These are phyloP conservation scores for Tenodera sinensis DNA, from an alignment of 2,888 invertebrate species.

Conservation along the genomic window DNA sequence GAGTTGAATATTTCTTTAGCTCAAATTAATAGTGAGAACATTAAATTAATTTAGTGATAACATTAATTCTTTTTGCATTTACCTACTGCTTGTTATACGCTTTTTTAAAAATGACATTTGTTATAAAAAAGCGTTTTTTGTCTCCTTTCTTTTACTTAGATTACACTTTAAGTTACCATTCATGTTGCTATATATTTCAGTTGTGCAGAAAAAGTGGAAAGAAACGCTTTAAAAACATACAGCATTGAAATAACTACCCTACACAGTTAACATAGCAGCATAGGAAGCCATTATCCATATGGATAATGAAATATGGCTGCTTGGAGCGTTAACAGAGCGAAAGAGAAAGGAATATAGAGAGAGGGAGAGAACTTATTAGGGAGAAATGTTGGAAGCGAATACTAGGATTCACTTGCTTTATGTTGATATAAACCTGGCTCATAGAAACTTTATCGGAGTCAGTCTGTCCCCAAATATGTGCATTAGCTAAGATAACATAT, in stretches of 20 bases:
- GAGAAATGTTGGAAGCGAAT: not conserved
- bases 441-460: not conserved
- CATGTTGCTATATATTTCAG: no score
- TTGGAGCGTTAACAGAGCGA: not conserved
- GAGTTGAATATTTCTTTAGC: no score
- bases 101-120: no score
- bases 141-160: no score
- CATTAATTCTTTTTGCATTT: no score
- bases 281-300: not conserved
- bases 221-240: not conserved
- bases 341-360: not conserved
- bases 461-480: not conserved
- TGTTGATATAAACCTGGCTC: not conserved
- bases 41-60: no score
- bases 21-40: no score
- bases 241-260: not conserved
- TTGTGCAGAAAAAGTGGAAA: not conserved
- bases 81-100: no score
- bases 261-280: no score
- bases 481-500: not conserved
- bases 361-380: not conserved
- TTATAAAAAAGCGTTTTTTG: no score
- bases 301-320: not conserved
- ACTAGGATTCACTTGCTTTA: not conserved
- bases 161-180: no score